Evolutionary conservation across 1,140 invertebrate genomes (phyloP).

Genomic region (Drosophila chauvacae): DNA sequence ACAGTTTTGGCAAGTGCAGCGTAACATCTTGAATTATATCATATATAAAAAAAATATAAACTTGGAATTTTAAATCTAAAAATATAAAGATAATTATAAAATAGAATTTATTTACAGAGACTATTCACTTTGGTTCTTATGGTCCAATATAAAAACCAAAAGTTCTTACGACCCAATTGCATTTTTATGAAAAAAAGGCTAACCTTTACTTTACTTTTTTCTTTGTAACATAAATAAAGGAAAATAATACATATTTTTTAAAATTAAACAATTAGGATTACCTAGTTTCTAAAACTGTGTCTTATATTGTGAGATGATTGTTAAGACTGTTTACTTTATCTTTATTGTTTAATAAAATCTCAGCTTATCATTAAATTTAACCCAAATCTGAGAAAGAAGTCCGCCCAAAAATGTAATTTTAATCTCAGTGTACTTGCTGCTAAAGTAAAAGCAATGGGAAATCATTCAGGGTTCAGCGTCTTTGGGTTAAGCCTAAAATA

Average conservation of each 20-base stretch:
- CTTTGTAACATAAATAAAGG: neutral
- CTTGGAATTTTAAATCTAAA: neutral
- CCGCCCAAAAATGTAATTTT: neutral
- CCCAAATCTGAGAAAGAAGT: neutral
- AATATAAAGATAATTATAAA: neutral
- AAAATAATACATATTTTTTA: neutral
- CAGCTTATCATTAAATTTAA: neutral
- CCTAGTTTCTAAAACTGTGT: neutral
- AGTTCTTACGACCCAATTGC: too few relatives aligned
- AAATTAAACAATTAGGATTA: neutral
- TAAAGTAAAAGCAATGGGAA: conserved; percentile 65
- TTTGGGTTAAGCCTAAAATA: conserved; percentile 33
- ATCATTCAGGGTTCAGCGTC: conserved; percentile 25
- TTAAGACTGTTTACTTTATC: neutral
- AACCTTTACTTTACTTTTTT: neutral
- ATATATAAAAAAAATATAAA: neutral
- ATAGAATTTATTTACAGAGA: neutral
- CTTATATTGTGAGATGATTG: neutral
- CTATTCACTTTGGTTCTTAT: neutral
- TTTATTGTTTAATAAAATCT: neutral
- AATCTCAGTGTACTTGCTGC: conserved; percentile 19
- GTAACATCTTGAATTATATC: too few relatives aligned
- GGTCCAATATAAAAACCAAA: neutral
- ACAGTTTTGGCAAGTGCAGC: neutral
- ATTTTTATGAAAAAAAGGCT: neutral